Conservation (phyloP, 1,140 invertebrate genomes). For the Drosophila funebris region DNA sequence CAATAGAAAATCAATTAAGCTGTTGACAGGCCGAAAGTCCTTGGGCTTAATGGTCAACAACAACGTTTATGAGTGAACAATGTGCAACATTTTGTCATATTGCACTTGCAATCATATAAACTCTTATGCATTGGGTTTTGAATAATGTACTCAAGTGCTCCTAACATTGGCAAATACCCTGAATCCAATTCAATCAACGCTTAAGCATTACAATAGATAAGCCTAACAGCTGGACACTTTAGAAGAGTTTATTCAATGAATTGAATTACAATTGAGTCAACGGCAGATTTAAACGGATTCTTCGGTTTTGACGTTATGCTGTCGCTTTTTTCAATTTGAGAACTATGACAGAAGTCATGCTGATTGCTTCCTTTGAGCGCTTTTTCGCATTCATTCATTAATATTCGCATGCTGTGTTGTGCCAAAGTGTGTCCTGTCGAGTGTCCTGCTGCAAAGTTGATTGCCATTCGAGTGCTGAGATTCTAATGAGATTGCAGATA, state of each 20-base stretch:
- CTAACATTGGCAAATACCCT: too few relatives aligned
- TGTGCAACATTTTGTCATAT: constrained; percentile 6
- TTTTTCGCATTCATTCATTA: neutral
- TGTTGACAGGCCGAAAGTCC: neutral
- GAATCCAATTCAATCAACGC: too few relatives aligned
- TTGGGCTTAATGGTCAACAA: constrained; percentile 21
- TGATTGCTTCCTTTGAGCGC: neutral
- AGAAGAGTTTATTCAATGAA: too few relatives aligned
- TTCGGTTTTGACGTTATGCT: too few relatives aligned
- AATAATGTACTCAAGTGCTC: too few relatives aligned
- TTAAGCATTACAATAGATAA: too few relatives aligned
- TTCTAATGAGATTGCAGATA: neutral
- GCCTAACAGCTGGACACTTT: too few relatives aligned
- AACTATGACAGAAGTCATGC: neutral
- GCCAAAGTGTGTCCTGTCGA: neutral
- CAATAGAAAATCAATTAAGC: constrained; percentile 43
- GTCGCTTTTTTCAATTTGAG: too few relatives aligned
- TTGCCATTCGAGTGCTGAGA: neutral
- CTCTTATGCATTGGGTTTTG: too few relatives aligned
- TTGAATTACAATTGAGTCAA: too few relatives aligned
- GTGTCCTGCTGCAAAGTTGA: too few relatives aligned
- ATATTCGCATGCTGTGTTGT: neutral
- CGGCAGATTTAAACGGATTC: too few relatives aligned
- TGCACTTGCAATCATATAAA: neutral
- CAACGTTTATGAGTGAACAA: constrained; percentile 11